Percentiles rank a stretch among this genome's conserved stretches.
phyloP scores from a whole-genome alignment of 2,797 vertebrate genomes.

The Rhinella marina region DNA sequence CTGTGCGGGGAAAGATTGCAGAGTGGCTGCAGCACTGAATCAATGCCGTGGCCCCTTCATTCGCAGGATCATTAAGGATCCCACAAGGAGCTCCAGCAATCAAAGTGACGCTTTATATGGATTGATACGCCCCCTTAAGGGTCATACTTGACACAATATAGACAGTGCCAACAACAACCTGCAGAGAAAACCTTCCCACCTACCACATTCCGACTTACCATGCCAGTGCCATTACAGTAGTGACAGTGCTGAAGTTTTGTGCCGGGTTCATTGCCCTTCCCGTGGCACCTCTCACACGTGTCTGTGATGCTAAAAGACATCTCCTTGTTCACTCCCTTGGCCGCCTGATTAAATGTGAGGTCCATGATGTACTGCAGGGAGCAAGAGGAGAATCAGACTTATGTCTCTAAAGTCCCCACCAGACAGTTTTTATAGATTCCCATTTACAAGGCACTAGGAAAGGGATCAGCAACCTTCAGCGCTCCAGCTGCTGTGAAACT shows the following conservation, averaged over 20 bases:
- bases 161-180: neutral
- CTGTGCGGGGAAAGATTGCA: neutral
- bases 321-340: constrained; percentile 97
- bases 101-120: too few relatives aligned
- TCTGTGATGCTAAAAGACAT: constrained; percentile 84
- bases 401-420: neutral
- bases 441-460: neutral
- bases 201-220: constrained; percentile 77
- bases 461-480: neutral
- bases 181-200: neutral
- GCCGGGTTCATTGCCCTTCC: constrained; percentile 90
- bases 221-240: constrained; percentile 90
- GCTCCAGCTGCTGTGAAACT: too few relatives aligned
- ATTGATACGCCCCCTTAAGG: too few relatives aligned
- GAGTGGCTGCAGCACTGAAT: too few relatives aligned
- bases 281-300: constrained; percentile 86
- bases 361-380: constrained; percentile 90
- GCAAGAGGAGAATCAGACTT: neutral
- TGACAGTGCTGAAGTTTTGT: constrained; percentile 90
- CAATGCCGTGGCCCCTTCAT: neutral
- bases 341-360: constrained; percentile 93
- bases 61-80: neutral
- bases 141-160: neutral
- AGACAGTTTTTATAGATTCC: too few relatives aligned
- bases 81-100: too few relatives aligned